Conservation (phyloP, 2,888 invertebrate genomes). For the Oligia strigilis region DNA sequence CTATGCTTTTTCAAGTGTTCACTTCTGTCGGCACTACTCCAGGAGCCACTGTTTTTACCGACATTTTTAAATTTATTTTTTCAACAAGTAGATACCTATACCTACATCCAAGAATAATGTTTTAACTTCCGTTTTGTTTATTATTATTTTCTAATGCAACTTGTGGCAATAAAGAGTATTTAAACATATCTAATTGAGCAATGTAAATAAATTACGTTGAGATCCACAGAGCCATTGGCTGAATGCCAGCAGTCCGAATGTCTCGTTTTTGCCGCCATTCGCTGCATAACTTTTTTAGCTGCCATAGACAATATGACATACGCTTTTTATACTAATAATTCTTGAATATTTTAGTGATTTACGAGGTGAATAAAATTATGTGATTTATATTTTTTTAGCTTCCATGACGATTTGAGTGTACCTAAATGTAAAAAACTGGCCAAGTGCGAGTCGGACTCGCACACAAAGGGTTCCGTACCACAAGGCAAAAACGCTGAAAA, state of each 20-base stretch:
- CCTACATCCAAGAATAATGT: constrained; percentile 23
- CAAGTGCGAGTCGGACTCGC: no score
- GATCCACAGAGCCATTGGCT: constrained; percentile 53
- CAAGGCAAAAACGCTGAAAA: no score
- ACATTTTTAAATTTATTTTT: constrained; percentile 10
- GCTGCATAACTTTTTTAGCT: constrained; percentile 35
- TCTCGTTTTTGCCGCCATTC: constrained; percentile 48
- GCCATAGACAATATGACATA: constrained; percentile 21
- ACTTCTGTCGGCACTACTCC: no score
- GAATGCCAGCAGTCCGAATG: constrained; percentile 46
- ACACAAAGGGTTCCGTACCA: no score
- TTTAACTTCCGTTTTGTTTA: constrained; percentile 46
- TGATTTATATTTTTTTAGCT: constrained; percentile 31
- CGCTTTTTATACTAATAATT: constrained; percentile 34
- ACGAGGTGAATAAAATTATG: constrained; percentile 5
- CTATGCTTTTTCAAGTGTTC: no score
- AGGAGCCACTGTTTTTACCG: no score
- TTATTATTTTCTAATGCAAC: constrained; percentile 55
- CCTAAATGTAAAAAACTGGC: no score
- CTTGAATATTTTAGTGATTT: constrained; percentile 16
- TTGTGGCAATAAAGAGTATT: constrained; percentile 54
- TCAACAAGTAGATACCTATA: constrained; percentile 1
- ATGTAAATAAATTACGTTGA: constrained; percentile 60
- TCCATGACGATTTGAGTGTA: constrained; percentile 13
- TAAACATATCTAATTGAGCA: constrained; percentile 59